Conservation (phyloP, 2,797 vertebrate species). For the Sebastes oblongus region DNA sequence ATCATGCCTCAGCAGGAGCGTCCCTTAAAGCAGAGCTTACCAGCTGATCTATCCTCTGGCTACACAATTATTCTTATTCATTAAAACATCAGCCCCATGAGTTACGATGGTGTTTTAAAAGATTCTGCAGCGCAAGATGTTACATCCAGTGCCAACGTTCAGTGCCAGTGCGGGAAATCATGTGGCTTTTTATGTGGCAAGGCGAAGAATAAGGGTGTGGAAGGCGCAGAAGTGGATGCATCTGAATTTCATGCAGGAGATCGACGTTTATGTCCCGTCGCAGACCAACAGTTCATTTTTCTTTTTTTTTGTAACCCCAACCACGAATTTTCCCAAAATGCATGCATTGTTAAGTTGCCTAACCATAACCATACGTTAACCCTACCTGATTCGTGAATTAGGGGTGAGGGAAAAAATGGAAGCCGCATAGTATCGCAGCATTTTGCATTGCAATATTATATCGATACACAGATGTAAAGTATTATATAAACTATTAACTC, state of each 20-base stretch:
- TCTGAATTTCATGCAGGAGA: background rate
- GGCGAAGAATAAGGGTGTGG: background rate
- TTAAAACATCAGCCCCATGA: background rate
- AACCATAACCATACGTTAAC: background rate
- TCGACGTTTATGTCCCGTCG: background rate
- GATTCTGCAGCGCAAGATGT: background rate
- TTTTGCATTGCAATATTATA: no score
- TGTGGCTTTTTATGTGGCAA: background rate
- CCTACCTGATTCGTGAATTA: fast-evolving
- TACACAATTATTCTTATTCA: background rate
- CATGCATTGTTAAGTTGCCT: background rate
- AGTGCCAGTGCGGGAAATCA: background rate
- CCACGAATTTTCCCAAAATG: background rate
- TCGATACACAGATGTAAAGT: no score
- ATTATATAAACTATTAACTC: no score
- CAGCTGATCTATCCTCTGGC: background rate
- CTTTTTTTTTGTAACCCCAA: background rate
- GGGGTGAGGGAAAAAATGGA: no score
- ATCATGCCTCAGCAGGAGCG: background rate
- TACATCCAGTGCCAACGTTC: background rate
- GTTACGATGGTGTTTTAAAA: background rate
- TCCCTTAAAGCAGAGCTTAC: background rate
- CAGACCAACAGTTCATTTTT: background rate
- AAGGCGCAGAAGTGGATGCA: no score
- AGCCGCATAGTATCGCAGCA: no score